Conservation (phyloP, 2,888 invertebrate genomes). For the Congeria kusceri region DNA sequence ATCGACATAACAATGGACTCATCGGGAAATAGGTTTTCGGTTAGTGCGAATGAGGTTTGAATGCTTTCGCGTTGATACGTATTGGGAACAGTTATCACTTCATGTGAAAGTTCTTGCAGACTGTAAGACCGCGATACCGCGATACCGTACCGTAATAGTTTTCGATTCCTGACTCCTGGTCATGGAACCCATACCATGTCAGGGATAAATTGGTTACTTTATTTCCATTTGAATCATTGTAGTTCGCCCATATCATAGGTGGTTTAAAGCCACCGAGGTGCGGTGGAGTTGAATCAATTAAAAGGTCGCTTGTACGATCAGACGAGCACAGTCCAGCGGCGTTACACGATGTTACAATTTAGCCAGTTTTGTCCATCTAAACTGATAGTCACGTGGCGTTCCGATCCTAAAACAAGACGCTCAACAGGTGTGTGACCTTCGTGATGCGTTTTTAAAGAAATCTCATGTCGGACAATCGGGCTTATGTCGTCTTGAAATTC, state of each 20-base stretch:
- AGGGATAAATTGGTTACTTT: slow-evolving; percentile 21
- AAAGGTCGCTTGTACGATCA: slow-evolving; percentile 36
- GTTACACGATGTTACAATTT: slow-evolving; percentile 62
- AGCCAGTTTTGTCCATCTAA: slow-evolving; percentile 41
- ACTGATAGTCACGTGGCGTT: slow-evolving; percentile 35
- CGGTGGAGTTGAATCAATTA: slow-evolving; percentile 70
- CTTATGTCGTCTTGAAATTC: slow-evolving; percentile 57
- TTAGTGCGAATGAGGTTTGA: slow-evolving; percentile 12
- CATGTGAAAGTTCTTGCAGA: slow-evolving; percentile 51
- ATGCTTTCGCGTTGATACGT: background rate
- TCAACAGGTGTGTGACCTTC: slow-evolving; percentile 57
- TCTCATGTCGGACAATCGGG: slow-evolving; percentile 43
- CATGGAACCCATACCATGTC: slow-evolving; percentile 67
- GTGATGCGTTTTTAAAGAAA: slow-evolving; percentile 50
- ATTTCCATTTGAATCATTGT: background rate
- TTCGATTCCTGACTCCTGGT: slow-evolving; percentile 59
- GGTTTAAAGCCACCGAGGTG: slow-evolving; percentile 63
- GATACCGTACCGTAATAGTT: slow-evolving; percentile 47
- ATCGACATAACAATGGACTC: slow-evolving; percentile 51
- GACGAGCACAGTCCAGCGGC: slow-evolving; percentile 61
- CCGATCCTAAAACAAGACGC: slow-evolving; percentile 35
- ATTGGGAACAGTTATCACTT: background rate
- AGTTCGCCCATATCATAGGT: slow-evolving; percentile 48
- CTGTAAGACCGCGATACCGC: slow-evolving; percentile 48
- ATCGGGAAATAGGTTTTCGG: slow-evolving; percentile 14